Percentiles rank a stretch among this genome's conserved stretches.
These are phyloP conservation scores for Hippocampus kuda DNA, from an alignment of 2,797 vertebrate species.

Conservation along the genomic window DNA sequence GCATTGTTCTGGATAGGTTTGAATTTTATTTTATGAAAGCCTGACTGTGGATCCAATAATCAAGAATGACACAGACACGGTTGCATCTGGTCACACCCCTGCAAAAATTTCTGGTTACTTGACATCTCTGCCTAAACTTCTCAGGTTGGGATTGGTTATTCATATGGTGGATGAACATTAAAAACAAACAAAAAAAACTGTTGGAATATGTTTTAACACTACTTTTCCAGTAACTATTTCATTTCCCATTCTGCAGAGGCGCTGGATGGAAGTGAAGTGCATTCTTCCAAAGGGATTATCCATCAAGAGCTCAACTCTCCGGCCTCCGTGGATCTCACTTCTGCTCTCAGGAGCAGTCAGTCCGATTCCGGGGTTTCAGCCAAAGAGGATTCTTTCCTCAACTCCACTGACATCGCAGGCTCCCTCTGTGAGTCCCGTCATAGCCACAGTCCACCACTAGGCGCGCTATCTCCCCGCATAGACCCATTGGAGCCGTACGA, in stretches of 20 bases:
- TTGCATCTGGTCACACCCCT: too few relatives aligned
- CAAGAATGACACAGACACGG: too few relatives aligned
- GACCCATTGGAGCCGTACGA: conserved; percentile 17
- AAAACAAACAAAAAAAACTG: too few relatives aligned
- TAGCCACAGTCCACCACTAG: conserved; percentile 18
- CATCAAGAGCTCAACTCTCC: conserved; percentile 31
- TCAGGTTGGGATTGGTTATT: too few relatives aligned
- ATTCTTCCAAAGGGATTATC: conserved; percentile 24
- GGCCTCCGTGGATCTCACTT: conserved; percentile 32
- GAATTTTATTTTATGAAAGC: too few relatives aligned
- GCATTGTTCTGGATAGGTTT: too few relatives aligned
- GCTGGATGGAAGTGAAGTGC: conserved; percentile 44
- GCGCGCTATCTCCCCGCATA: conserved; percentile 1
- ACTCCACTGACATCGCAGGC: conserved; percentile 23
- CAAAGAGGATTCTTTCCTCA: conserved; percentile 23
- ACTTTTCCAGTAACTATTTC: conserved; percentile 1
- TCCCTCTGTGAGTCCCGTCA: conserved; percentile 17
- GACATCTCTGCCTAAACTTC: too few relatives aligned
- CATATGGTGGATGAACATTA: too few relatives aligned
- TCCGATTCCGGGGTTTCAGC: conserved; percentile 25
- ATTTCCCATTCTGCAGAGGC: conserved; percentile 46
- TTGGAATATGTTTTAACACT: too few relatives aligned
- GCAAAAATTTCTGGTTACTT: too few relatives aligned
- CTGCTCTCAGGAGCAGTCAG: conserved; percentile 19
- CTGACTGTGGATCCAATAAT: too few relatives aligned